Base-by-base conservation (phyloP, 2,113 vertebrate species). In the Cochlearius cochlearius region DNA sequence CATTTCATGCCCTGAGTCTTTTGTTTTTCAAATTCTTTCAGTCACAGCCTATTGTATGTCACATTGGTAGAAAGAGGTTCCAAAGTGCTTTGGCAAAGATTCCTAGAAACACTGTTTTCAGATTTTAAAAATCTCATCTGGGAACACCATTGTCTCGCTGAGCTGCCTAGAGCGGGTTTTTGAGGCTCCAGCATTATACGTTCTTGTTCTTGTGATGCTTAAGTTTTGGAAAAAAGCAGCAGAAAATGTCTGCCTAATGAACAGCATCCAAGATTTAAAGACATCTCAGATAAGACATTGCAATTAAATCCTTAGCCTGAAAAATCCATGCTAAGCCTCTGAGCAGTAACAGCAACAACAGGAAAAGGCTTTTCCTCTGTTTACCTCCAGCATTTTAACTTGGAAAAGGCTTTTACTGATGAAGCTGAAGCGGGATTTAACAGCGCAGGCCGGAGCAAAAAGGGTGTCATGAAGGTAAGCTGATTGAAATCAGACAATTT, bases 281-380 rank as follows among this genome's bases (percentile, higher is more conserved):
- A 82, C 86, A 80, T 72, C 71, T 78, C 85, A 87, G 86, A 91
- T 95, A 68, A 95, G 85, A 83, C 66, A 26, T 36, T 45, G 22
- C 55, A 94, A 91, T 90, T 97, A 95, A 97, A 94, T 78, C 63
- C 88, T 96, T 90, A 94, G 87, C 90, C 67, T 78, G 59, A 66
- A 77, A 97, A 95, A 93, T 77, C 90, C 74, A 20, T 18, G 36
- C 69, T 94, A 96, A 96, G 72, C 88, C 75, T 83, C 90, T 80
- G 86, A 90, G 55, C 62, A 71, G 41, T 79, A 77, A 63, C 81
- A 66, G 58, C 60, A 76, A 47, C 73, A 95, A 82, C 59, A 94
- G 91, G 94, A 97, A 92, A 94, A 94, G 73, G 66, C 53, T 97
- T 95, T 95, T 95, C 92, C 86, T 94, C 58, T 53, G 58, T 73